A percentile compares a stretch with the other conserved stretches of the same genome.
Conservation (phyloP, 2,113 vertebrate genomes). For the Cettia cetti region DNA sequence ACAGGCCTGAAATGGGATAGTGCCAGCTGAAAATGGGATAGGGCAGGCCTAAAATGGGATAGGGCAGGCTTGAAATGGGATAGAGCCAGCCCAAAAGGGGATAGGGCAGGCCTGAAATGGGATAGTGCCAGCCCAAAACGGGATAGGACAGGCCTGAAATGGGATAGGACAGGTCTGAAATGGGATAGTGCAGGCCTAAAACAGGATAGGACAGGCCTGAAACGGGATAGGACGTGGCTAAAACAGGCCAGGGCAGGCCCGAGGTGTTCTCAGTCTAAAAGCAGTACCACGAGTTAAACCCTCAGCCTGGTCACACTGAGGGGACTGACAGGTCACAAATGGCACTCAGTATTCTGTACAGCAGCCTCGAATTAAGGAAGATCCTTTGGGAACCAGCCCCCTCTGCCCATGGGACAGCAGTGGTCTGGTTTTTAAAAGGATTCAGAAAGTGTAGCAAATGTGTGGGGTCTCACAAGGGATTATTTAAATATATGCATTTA, state of each 20-base stretch:
- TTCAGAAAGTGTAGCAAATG: not conserved
- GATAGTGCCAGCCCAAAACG: not conserved
- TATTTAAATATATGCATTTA: not conserved
- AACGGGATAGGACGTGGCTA: not conserved
- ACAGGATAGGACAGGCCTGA: not conserved
- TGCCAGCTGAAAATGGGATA: fast-evolving
- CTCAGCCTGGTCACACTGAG: not conserved
- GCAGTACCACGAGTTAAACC: not conserved
- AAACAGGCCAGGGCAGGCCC: not conserved
- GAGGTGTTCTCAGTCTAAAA: not conserved
- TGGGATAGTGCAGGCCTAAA: fast-evolving
- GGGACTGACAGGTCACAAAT: not conserved
- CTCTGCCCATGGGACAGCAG: not conserved
- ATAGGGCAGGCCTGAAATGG: fast-evolving
- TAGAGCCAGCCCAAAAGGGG: fast-evolving
- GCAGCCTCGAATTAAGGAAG: not conserved
- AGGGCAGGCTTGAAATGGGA: not conserved
- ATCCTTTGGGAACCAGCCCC: not conserved
- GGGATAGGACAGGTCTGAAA: not conserved
- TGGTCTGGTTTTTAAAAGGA: not conserved
- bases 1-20: fast-evolving
- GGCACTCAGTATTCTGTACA: not conserved
- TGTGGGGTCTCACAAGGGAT: not conserved
- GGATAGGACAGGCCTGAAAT: not conserved
- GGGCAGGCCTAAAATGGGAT: fast-evolving